Conservation (phyloP, 1,140 invertebrate species). For the Tetragonula clypearis region DNA sequence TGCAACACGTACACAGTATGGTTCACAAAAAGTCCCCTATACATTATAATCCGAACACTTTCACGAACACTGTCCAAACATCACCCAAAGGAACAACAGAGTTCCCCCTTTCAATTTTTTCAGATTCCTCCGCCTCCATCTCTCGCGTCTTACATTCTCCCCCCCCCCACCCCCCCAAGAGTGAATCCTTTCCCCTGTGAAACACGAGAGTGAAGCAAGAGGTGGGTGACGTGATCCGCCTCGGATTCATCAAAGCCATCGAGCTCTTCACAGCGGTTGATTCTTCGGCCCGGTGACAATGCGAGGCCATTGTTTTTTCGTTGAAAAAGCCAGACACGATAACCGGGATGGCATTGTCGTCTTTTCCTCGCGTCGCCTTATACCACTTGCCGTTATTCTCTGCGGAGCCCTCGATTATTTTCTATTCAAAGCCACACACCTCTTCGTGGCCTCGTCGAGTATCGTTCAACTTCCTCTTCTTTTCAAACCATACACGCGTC, state of each 20-base stretch:
- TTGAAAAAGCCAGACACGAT: constrained; percentile 23
- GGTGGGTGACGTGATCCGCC: neutral
- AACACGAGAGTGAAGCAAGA: neutral
- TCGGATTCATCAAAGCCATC: constrained; percentile 5
- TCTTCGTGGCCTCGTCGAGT: neutral
- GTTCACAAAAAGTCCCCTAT: too few relatives aligned
- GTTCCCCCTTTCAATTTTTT: too few relatives aligned
- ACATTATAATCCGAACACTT: too few relatives aligned
- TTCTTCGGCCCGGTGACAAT: constrained; percentile 4
- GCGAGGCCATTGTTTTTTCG: constrained; percentile 31
- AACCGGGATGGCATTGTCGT: constrained; percentile 8
- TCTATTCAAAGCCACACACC: constrained; percentile 24
- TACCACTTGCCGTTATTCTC: constrained; percentile 46
- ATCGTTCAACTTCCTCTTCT: constrained; percentile 33
- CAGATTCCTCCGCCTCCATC: too few relatives aligned
- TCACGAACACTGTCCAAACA: too few relatives aligned
- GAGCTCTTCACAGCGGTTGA: constrained; percentile 14
- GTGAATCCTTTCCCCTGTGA: neutral
- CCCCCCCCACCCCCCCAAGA: too few relatives aligned
- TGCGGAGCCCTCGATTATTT: constrained; percentile 37
- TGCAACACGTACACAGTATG: too few relatives aligned
- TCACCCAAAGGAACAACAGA: too few relatives aligned
- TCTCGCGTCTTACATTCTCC: too few relatives aligned
- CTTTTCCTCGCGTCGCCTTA: constrained; percentile 20
- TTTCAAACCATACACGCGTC: constrained; percentile 8